These are phyloP conservation scores for Tragelaphus eurycerus DNA, from an alignment of 2,797 vertebrate species.

Conservation along the genomic window DNA sequence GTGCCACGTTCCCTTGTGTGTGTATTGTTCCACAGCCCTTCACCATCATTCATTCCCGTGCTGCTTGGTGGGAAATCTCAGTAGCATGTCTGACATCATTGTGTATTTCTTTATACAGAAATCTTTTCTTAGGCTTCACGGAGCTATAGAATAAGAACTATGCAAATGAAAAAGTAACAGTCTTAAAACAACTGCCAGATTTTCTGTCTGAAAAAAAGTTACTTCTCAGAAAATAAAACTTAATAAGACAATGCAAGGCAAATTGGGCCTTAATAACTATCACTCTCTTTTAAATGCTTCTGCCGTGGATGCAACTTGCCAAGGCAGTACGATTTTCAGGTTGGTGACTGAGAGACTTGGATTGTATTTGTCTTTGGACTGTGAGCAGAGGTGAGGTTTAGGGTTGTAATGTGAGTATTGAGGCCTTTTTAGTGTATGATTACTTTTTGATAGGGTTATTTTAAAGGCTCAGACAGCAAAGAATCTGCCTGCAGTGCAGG, in stretches of 20 bases:
- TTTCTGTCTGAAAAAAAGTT: constrained; percentile 1
- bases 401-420: not conserved
- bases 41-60: not conserved
- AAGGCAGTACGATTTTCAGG: not conserved
- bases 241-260: not conserved
- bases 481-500: not conserved
- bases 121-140: not conserved
- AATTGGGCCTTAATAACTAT: not conserved
- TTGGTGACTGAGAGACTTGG: not conserved
- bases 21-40: not conserved
- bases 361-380: not conserved
- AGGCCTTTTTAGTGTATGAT: not conserved
- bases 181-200: not conserved
- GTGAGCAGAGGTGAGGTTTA: not conserved
- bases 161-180: not conserved
- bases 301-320: not conserved
- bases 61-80: not conserved
- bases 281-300: not conserved
- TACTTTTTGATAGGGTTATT: constrained; percentile 21
- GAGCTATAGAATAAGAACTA: not conserved
- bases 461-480: not conserved
- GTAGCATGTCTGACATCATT: not conserved
- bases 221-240: constrained; percentile 29
- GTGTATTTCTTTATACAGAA: not conserved
- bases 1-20: not conserved